Base-by-base conservation (phyloP, 1,140 invertebrate genomes). In the Drosophila simulans region DNA sequence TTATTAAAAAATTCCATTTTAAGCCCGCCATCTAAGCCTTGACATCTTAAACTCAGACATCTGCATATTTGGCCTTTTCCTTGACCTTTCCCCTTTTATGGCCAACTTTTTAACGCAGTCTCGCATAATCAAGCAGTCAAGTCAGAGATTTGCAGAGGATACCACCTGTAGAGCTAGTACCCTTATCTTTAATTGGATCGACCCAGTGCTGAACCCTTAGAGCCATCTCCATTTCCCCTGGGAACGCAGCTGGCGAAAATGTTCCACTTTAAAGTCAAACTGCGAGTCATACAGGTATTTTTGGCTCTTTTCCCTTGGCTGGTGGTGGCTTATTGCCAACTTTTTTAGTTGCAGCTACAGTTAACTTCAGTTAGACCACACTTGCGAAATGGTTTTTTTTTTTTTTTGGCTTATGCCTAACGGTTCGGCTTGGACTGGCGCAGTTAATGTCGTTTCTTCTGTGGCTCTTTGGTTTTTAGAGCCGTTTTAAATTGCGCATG, bases 361-460 rank as follows among this genome's bases (percentile, higher is more conserved):
- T 77, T 77, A 76, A 42, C 71, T 74, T 75, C 59, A 51, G 40
- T 75, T 52, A 63, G 34, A 54, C 40, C 60, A 64, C 59, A 52
- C 70, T 76, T 77, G 64, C 74, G 73, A 74, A 74, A 74, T 73
- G 69, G 60, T 46, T 74, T 17, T 17, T 75, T 46, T 75, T 46
- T 74, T 75, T 48, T 74, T 46, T 31, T 8, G 72, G 52, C 72
- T 57, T 76, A 55, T 35, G 49, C 59, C 72, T 77, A 77, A 69
- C 74, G 74, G 74, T 77, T 69, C 20, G 51, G 56, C 64, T 68
- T 56, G 63, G 63, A 69, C 63, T 77, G 74, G 74, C 70, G 70
- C 70, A 77, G 63, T 77, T 77, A 77, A 77, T 77, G 74, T 76
- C 72, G 73, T 77, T 77, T 57, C 52, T 70, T 39, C 66, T 55